Evolutionary conservation across 2,797 vertebrate species (phyloP), one percentile per base, ranked within the genome.

Genomic region (Tiaroga cobitis): DNA sequence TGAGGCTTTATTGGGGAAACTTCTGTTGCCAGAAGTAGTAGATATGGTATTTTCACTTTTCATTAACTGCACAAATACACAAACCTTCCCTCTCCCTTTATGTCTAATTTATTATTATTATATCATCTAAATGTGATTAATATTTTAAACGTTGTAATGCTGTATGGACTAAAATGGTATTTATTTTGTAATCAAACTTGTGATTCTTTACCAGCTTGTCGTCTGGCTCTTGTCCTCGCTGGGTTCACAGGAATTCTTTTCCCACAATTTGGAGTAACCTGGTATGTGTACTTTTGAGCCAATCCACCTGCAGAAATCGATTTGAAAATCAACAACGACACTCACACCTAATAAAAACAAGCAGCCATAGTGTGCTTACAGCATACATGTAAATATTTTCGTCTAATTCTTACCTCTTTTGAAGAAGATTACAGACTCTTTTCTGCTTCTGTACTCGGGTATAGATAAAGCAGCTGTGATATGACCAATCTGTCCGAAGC

Each of bases 401-500:
- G 32, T 68, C 8, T 8, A 29, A 4, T 65, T 43, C 15, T 13
- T 41, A 98, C 98, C 97, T 96, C 91, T 96, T 94, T 97, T 97
- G 92, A 99, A 99, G 92, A 99, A 99, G 89, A 97, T 97, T 11
- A 99, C 98, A 0, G 97, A 93, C 92, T 99, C 98, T 26, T 90
- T 92, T 89, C 97, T 96, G 65, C 0, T 93, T 26, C 87, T 92
- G 89, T 96, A 92, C 89, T 94, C 94, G 54, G 98, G 96, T 80
- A 98, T 95, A 0, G 98, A 97, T 77, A 99, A 95, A 26, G 97
- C 97, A 29, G 96, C 96, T 2, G 95, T 96, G 89, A 99, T 93
- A 89, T 94, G 97, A 32, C 97, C 97, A 24, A 78, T 92, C 11
- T 98, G 92, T 54, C 97, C 97, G 87, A 99, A 99, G 78, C 98